A percentile compares a stretch with the other conserved stretches of the same genome.
These are phyloP conservation scores for Sinonovacula constricta DNA, from an alignment of 1,140 invertebrate species.

Conservation along the genomic window DNA sequence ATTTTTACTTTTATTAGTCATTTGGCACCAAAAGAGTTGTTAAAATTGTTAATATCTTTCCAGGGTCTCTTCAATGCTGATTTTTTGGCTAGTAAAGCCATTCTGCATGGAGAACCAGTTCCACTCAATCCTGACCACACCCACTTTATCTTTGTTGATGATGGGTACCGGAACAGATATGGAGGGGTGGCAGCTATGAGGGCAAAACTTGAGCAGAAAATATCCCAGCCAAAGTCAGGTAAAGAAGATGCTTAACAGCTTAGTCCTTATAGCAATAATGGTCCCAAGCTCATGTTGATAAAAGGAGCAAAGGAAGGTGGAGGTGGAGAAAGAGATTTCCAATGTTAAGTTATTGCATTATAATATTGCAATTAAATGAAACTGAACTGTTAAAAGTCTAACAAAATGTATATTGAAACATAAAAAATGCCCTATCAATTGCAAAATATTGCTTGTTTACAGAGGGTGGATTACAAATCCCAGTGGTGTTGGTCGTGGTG, in stretches of 20 bases:
- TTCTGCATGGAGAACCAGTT: conserved; percentile 70
- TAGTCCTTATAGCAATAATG: too few relatives aligned
- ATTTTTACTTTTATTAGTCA: too few relatives aligned
- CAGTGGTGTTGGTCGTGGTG: conserved; percentile 75
- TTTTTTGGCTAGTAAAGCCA: conserved; percentile 71
- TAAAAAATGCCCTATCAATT: not conserved
- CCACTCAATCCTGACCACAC: conserved; percentile 95
- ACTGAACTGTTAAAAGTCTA: too few relatives aligned
- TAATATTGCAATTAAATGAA: too few relatives aligned
- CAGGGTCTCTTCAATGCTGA: conserved; percentile 69
- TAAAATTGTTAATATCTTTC: too few relatives aligned
- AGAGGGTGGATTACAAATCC: conserved; percentile 63
- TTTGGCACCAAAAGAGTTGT: too few relatives aligned
- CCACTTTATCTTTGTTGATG: conserved; percentile 97
- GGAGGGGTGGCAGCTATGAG: conserved; percentile 71
- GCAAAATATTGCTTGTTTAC: conserved; percentile 1
- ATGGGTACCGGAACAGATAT: conserved; percentile 92
- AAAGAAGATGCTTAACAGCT: too few relatives aligned
- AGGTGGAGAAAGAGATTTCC: too few relatives aligned
- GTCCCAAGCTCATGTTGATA: too few relatives aligned
- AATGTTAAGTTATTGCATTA: too few relatives aligned
- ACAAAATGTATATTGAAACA: too few relatives aligned
- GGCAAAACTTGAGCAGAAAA: conserved; percentile 72
- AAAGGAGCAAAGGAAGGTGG: too few relatives aligned
- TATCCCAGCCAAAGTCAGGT: conserved; percentile 55